A percentile compares a stretch with the other conserved stretches of the same genome.
Conservation (phyloP, 2,113 vertebrate genomes). For the Acanthisitta chloris region DNA sequence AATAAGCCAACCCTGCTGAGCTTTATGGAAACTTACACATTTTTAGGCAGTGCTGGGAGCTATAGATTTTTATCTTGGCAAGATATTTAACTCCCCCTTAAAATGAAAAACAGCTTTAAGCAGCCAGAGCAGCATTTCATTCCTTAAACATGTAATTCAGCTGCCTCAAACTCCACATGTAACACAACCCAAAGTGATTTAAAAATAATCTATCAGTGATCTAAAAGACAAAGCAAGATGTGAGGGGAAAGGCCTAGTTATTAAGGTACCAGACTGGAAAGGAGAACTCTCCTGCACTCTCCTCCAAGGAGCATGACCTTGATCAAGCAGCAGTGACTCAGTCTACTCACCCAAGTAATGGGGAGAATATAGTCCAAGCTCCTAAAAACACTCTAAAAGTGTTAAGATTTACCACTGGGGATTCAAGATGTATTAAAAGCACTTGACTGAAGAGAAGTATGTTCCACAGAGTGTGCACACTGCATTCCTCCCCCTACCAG, state of each 20-base stretch:
- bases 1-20: not conserved
- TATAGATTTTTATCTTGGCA: not conserved
- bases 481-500: not conserved
- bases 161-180: not conserved
- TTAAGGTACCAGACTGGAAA: not conserved
- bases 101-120: not conserved
- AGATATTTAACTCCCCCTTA: not conserved
- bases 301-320: not conserved
- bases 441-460: not conserved
- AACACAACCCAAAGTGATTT: not conserved
- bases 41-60: slow-evolving; percentile 3
- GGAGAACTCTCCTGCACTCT: not conserved
- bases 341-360: not conserved
- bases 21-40: not conserved
- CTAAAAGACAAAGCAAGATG: not conserved
- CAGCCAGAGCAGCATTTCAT: not conserved
- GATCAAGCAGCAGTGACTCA: not conserved
- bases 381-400: not conserved
- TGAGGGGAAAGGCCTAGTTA: not conserved
- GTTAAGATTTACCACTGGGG: not conserved
- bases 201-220: not conserved
- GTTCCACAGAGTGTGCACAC: not conserved
- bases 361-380: not conserved
- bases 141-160: not conserved
- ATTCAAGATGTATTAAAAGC: not conserved